Conservation (phyloP, 2,113 vertebrate species). For the Pseudorhombus dupliciocellatus region DNA sequence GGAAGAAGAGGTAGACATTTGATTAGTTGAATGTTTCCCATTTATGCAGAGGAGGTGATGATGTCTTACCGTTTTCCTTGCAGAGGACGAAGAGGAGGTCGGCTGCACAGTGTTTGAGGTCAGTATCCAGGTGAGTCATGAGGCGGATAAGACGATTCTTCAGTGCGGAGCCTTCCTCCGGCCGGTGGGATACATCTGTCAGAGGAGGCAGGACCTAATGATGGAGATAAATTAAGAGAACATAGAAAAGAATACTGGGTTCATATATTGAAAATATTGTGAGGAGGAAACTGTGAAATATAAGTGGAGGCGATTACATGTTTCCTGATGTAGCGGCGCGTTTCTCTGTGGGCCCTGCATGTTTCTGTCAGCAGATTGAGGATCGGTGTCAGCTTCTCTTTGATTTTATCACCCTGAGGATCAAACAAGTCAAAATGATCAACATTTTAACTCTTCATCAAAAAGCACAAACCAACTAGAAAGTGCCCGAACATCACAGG, state of each 20-base stretch:
- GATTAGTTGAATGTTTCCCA: neutral
- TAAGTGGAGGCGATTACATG: conserved; percentile 51
- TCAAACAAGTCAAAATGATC: neutral
- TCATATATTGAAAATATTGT: neutral
- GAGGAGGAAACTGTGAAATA: neutral
- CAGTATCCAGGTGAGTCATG: conserved; percentile 86
- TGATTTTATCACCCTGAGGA: conserved; percentile 78
- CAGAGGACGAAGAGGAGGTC: conserved; percentile 87
- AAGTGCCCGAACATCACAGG: neutral
- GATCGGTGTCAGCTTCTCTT: conserved; percentile 83
- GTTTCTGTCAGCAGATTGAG: conserved; percentile 85
- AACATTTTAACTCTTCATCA: neutral
- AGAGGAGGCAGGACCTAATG: conserved; percentile 80
- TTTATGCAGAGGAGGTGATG: neutral
- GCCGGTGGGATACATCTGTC: conserved; percentile 74
- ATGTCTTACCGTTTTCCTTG: conserved; percentile 82
- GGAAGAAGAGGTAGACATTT: no score
- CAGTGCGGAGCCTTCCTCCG: conserved; percentile 78
- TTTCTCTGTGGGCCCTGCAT: conserved; percentile 82
- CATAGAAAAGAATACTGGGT: neutral
- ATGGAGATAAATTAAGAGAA: neutral
- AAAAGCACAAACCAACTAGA: neutral
- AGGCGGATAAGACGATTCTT: conserved; percentile 82
- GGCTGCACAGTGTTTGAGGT: conserved; percentile 84
- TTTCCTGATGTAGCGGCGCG: conserved; percentile 79